Percentiles rank a stretch among this genome's conserved stretches.
phyloP scores from a whole-genome alignment of 1,140 invertebrate species.

The Whitmania pigra region DNA sequence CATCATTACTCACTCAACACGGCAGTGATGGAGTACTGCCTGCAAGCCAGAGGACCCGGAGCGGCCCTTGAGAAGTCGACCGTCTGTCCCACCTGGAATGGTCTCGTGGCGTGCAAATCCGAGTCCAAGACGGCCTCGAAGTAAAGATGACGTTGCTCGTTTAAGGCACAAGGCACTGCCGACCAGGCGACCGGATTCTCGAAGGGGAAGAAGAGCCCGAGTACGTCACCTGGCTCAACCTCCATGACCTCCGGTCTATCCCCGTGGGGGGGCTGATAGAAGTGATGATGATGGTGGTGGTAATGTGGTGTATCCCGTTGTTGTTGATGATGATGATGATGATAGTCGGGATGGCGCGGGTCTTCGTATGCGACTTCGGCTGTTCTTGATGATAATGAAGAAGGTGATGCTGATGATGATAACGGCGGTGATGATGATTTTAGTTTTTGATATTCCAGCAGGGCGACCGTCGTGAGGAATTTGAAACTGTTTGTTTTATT shows the following conservation, averaged over 20 bases:
- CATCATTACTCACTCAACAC: constrained; percentile 19
- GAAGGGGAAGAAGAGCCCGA: constrained; percentile 23
- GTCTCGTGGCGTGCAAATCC: background rate
- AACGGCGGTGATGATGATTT: too few relatives aligned
- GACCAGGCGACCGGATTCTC: constrained; percentile 24
- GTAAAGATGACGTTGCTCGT: constrained; percentile 2
- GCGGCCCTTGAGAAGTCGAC: constrained; percentile 9
- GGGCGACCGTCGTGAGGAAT: too few relatives aligned
- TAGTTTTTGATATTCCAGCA: too few relatives aligned
- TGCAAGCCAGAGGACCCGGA: constrained; percentile 18
- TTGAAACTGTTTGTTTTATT: too few relatives aligned
- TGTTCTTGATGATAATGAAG: too few relatives aligned
- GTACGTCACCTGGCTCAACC: constrained; percentile 18
- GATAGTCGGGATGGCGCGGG: background rate
- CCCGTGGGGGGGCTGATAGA: background rate
- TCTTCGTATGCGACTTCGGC: too few relatives aligned
- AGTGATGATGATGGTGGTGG: constrained; percentile 1
- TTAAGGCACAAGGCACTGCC: constrained; percentile 19
- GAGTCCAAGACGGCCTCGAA: background rate
- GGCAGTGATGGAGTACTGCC: constrained; percentile 23
- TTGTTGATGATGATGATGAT: background rate
- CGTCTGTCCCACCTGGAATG: constrained; percentile 8
- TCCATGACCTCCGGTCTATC: constrained; percentile 7
- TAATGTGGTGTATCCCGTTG: background rate
- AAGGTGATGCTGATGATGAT: too few relatives aligned